Evolutionary conservation across 2,888 invertebrate species (phyloP).

Genomic region (Agrochola macilenta): DNA sequence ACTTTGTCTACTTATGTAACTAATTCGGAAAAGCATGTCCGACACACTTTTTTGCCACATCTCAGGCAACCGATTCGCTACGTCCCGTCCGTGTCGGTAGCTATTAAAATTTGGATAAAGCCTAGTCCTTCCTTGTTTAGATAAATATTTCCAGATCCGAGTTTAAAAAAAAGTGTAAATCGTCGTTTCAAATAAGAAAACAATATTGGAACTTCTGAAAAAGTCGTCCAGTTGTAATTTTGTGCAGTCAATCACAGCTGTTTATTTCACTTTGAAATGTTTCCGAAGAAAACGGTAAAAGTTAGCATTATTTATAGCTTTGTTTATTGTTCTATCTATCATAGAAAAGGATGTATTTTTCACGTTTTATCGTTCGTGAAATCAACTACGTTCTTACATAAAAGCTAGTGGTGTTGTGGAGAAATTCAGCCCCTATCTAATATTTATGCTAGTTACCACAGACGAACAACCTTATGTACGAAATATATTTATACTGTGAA

Average conservation of each 20-base stretch:
- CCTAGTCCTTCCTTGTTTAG: too few relatives aligned
- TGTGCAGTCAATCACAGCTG: constrained; percentile 66
- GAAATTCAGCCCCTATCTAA: neutral
- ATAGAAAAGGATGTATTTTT: constrained; percentile 21
- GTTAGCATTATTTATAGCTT: constrained; percentile 36
- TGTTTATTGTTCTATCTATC: constrained; percentile 22
- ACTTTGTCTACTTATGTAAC: neutral
- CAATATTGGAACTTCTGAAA: constrained; percentile 12
- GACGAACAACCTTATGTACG: neutral
- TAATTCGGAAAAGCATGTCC: neutral
- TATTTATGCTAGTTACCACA: neutral
- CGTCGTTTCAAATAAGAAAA: constrained; percentile 18
- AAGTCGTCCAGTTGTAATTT: constrained; percentile 58
- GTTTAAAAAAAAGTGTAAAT: neutral
- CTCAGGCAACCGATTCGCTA: neutral
- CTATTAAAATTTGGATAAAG: neutral
- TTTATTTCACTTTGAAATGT: constrained; percentile 53
- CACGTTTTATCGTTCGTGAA: constrained; percentile 35
- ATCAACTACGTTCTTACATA: neutral
- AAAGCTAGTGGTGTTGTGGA: neutral
- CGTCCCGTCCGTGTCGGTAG: neutral
- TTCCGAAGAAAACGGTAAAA: constrained; percentile 17
- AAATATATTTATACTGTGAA: neutral
- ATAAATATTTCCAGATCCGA: neutral
- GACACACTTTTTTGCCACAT: neutral